A percentile compares a stretch with the other conserved stretches of the same genome.
phyloP scores from a whole-genome alignment of 2,888 invertebrate species.

The Alloscopus bannaensis region DNA sequence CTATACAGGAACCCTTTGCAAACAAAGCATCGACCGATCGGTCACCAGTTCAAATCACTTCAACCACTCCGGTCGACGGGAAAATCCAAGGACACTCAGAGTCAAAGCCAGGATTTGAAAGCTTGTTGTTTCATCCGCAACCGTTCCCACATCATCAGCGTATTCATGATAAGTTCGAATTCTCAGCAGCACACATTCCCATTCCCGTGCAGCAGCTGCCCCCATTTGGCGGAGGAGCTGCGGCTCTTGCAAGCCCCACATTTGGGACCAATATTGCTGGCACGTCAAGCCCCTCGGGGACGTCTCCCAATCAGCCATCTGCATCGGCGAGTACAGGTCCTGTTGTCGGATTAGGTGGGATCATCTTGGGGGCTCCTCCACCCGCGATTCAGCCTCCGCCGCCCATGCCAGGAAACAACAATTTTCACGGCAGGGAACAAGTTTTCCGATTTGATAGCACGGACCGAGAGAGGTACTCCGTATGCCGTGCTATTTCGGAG shows the following conservation, averaged over 20 bases:
- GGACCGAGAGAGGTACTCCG: constrained; percentile 75
- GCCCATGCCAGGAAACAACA: constrained; percentile 48
- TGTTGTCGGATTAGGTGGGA: constrained; percentile 36
- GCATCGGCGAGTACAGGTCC: background rate
- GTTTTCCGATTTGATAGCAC: constrained; percentile 78
- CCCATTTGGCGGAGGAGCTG: constrained; percentile 37
- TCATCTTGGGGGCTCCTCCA: constrained; percentile 13
- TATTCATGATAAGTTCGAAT: constrained; percentile 42
- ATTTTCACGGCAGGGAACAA: constrained; percentile 71
- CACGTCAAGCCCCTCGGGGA: constrained; percentile 36
- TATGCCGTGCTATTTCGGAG: constrained; percentile 75
- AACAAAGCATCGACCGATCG: background rate
- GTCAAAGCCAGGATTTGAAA: too few relatives aligned
- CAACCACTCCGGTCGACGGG: background rate
- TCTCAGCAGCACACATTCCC: constrained; percentile 56
- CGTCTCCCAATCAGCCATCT: constrained; percentile 24
- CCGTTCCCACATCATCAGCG: constrained; percentile 19
- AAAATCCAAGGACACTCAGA: too few relatives aligned
- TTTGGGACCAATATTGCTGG: constrained; percentile 60
- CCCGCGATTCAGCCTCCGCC: constrained; percentile 20
- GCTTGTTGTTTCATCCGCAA: background rate
- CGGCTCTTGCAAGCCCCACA: constrained; percentile 18
- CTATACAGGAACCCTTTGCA: background rate
- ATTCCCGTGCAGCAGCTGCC: constrained; percentile 28
- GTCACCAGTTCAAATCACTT: background rate